A percentile compares a stretch with the other conserved stretches of the same genome.
Evolutionary conservation across 2,888 invertebrate species (phyloP).

Genomic region (Catocala sponsa): DNA sequence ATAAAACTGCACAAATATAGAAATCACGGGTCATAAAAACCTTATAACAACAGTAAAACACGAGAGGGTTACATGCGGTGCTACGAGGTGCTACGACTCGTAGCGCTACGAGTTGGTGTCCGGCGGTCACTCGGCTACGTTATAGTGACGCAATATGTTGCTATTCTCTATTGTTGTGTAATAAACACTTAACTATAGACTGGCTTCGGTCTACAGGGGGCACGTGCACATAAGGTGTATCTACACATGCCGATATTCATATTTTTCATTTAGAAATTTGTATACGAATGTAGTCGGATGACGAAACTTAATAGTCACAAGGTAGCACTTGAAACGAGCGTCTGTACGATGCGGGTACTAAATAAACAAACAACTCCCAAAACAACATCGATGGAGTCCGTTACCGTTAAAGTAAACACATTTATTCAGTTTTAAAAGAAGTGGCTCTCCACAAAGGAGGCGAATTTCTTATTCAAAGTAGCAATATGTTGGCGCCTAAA

Average conservation of each 20-base stretch:
- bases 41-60: conserved; percentile 53
- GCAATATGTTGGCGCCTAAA: conserved; percentile 80
- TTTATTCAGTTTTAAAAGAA: conserved; percentile 56
- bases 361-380: conserved; percentile 38
- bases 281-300: too few relatives aligned
- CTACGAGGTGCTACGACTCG: conserved; percentile 23
- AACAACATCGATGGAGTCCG: conserved; percentile 32
- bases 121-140: conserved; percentile 10
- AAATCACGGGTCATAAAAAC: conserved; percentile 68
- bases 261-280: too few relatives aligned
- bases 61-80: conserved; percentile 38
- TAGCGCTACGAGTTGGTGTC: conserved; percentile 10
- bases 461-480: conserved; percentile 80
- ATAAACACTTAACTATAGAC: too few relatives aligned
- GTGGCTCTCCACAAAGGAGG: conserved; percentile 58
- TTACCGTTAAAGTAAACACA: conserved; percentile 57
- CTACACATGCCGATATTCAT: too few relatives aligned
- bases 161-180: too few relatives aligned
- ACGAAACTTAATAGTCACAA: too few relatives aligned
- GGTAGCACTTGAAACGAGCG: not conserved
- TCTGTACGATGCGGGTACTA: conserved; percentile 7
- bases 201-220: too few relatives aligned
- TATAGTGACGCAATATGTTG: too few relatives aligned
- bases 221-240: too few relatives aligned
- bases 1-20: conserved; percentile 63